Evolutionary conservation across 1,140 invertebrate species (phyloP).

Genomic region (Diachasmimorpha longicaudata): DNA sequence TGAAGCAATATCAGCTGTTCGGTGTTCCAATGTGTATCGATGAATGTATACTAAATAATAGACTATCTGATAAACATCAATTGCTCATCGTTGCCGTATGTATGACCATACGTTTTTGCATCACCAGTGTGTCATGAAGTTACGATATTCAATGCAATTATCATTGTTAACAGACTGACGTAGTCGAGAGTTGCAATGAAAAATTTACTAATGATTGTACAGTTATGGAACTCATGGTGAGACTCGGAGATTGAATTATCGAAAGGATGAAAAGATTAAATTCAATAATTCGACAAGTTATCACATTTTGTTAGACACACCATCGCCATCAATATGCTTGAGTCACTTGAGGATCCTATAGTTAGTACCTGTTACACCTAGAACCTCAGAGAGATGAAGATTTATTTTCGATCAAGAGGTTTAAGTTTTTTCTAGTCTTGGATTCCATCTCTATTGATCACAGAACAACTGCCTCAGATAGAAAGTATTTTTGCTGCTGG

Average conservation of each 20-base stretch:
- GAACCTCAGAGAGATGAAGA: neutral
- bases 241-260: neutral
- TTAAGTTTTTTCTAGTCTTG: neutral
- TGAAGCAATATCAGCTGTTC: neutral
- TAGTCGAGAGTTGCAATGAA: neutral
- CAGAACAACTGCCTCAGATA: no score
- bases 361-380: neutral
- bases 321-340: neutral
- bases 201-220: neutral
- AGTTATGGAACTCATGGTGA: neutral
- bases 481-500: no score
- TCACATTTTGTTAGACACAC: neutral
- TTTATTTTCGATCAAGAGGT: neutral
- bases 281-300: neutral
- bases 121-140: neutral
- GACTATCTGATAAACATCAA: conserved; percentile 8
- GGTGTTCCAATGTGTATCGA: neutral
- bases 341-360: neutral
- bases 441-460: no score
- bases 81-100: conserved; percentile 17
- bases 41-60: neutral
- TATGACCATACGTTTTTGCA: neutral
- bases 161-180: conserved; percentile 33
- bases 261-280: neutral
- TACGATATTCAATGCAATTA: conserved; percentile 20